These are phyloP conservation scores for Archocentrus centrarchus DNA, from an alignment of 2,113 vertebrate genomes.

Conservation along the genomic window DNA sequence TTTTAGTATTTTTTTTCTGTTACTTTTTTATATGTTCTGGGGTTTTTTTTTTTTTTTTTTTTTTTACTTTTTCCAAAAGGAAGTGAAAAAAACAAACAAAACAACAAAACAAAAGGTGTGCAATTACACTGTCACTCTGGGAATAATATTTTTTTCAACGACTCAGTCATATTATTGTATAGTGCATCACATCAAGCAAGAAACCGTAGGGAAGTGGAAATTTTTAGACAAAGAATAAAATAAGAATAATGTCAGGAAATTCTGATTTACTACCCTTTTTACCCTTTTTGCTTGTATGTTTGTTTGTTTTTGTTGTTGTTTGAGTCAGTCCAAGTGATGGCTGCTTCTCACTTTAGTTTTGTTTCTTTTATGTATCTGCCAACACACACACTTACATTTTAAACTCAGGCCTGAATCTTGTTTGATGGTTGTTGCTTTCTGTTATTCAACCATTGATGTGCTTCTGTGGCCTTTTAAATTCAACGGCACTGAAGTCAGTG, in stretches of 20 bases:
- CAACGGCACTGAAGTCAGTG: not conserved
- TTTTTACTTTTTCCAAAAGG: too few species aligned
- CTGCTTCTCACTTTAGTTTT: not conserved
- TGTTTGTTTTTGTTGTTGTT: too few species aligned
- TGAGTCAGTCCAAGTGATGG: not conserved
- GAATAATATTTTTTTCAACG: conserved; percentile 4
- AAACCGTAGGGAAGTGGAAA: not conserved
- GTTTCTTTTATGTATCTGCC: conserved; percentile 3
- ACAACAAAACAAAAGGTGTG: too few species aligned
- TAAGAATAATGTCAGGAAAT: not conserved
- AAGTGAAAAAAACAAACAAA: too few species aligned
- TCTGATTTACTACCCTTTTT: not conserved
- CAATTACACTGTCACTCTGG: not conserved
- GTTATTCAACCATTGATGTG: not conserved
- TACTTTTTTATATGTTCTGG: too few species aligned
- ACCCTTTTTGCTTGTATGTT: not conserved
- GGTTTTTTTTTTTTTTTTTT: too few species aligned
- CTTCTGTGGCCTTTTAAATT: conserved; percentile 18
- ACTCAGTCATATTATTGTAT: not conserved
- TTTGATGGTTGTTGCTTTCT: conserved; percentile 4
- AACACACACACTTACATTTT: conserved; percentile 23
- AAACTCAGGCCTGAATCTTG: conserved; percentile 30
- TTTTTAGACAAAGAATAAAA: not conserved
- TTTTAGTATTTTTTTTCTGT: too few species aligned
- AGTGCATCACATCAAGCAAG: not conserved